A percentile compares a stretch with the other conserved stretches of the same genome.
Conservation (phyloP, 2,888 invertebrate species). For the Erannis defoliaria region DNA sequence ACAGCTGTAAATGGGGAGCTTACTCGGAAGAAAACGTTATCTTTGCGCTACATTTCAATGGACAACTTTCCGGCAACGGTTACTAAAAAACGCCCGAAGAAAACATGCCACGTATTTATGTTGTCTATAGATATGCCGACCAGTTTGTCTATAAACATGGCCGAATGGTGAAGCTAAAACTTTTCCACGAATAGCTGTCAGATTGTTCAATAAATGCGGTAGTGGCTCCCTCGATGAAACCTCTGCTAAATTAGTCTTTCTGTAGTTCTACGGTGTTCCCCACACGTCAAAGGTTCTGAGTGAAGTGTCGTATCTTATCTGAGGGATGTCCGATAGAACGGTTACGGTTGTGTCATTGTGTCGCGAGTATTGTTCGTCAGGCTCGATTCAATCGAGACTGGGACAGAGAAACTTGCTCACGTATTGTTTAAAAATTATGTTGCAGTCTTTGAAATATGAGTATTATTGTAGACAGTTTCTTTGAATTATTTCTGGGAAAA, state of each 20-base stretch:
- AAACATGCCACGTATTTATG: conserved; percentile 35
- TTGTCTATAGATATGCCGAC: neutral
- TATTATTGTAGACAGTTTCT: neutral
- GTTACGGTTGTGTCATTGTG: conserved; percentile 58
- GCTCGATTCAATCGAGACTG: conserved; percentile 60
- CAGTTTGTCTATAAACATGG: neutral
- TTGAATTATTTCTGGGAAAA: neutral
- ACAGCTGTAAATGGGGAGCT: conserved; percentile 13
- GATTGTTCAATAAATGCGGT: neutral
- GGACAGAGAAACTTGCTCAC: conserved; percentile 55
- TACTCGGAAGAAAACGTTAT: conserved; percentile 26
- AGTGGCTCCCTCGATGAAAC: neutral
- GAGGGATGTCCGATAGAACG: conserved; percentile 64
- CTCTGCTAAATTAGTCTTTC: neutral
- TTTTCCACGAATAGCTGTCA: neutral
- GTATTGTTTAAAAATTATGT: conserved; percentile 42
- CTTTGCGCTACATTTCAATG: conserved; percentile 27
- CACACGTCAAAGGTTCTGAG: conserved; percentile 60
- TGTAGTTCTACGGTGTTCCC: conserved; percentile 41
- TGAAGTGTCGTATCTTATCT: conserved; percentile 68
- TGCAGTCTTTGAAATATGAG: conserved; percentile 19
- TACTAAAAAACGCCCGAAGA: conserved; percentile 31
- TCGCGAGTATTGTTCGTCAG: conserved; percentile 62
- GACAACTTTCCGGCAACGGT: conserved; percentile 21
- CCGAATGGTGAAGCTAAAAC: neutral